phyloP scores from a whole-genome alignment of 2,888 invertebrate genomes.

The Eledona agricola region DNA sequence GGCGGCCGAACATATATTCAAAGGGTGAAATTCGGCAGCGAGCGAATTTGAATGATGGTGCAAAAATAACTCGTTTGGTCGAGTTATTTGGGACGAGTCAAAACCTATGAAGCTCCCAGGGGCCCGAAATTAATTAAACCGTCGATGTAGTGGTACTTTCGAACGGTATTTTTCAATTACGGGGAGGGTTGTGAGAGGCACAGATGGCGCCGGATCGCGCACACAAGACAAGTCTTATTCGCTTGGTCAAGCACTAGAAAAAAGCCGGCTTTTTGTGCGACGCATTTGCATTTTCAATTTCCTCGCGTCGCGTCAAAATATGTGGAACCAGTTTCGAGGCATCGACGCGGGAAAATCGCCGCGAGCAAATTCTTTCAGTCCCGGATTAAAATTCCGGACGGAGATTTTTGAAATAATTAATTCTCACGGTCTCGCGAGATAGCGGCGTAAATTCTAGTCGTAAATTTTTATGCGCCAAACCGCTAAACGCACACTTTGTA shows the following conservation, averaged over 20 bases:
- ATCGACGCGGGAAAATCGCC: constrained; percentile 36
- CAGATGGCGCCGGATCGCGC: constrained; percentile 12
- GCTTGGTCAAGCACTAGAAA: constrained; percentile 45
- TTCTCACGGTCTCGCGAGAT: constrained; percentile 11
- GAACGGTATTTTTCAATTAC: constrained; percentile 48
- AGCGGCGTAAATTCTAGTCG: constrained; percentile 6
- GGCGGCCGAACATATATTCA: constrained; percentile 16
- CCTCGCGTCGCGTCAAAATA: constrained; percentile 45
- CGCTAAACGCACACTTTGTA: constrained; percentile 10
- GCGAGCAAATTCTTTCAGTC: constrained; percentile 36
- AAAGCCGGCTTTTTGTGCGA: constrained; percentile 40
- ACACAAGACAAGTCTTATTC: constrained; percentile 42
- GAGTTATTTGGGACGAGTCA: constrained; percentile 38
- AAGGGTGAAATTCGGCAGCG: constrained; percentile 15
- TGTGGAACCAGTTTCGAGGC: constrained; percentile 40
- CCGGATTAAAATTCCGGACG: constrained; percentile 35
- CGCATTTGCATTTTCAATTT: constrained; percentile 51
- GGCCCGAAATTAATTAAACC: constrained; percentile 45
- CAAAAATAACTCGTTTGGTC: constrained; percentile 23
- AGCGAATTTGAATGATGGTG: constrained; percentile 29
- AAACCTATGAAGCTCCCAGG: constrained; percentile 39
- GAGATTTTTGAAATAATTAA: constrained; percentile 36
- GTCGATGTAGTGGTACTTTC: constrained; percentile 38
- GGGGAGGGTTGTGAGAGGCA: constrained; percentile 28
- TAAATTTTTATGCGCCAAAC: constrained; percentile 12